These are phyloP conservation scores for Anthoscopus minutus DNA, from an alignment of 2,113 vertebrate genomes.

Conservation along the genomic window DNA sequence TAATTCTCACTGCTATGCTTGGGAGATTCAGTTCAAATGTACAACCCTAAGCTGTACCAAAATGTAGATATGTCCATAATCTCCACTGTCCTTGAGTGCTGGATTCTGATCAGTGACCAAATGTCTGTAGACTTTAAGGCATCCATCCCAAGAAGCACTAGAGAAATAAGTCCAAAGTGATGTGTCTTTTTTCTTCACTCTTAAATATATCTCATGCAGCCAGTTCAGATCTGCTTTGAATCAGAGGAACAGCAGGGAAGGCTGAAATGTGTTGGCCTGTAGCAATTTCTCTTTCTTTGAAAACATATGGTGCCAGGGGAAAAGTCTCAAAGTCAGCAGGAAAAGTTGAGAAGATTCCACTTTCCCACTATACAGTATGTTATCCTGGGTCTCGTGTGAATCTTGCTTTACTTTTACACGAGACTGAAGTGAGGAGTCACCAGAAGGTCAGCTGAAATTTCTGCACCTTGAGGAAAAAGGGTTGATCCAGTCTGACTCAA, in stretches of 20 bases:
- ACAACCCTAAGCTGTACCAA: not conserved
- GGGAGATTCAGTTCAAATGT: not conserved
- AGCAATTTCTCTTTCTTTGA: not conserved
- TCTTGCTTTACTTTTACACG: not conserved
- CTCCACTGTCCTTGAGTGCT: not conserved
- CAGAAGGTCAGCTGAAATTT: not conserved
- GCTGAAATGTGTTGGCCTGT: not conserved
- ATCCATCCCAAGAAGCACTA: not conserved
- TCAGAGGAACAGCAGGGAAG: not conserved
- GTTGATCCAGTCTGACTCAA: rapidly evolving
- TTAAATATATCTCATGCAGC: not conserved
- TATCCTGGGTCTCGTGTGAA: not conserved
- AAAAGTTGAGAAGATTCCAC: not conserved
- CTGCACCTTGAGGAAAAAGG: not conserved
- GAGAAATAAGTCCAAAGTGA: not conserved
- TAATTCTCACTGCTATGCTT: not conserved
- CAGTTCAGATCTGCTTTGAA: not conserved
- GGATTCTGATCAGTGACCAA: not conserved
- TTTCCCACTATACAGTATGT: rapidly evolving
- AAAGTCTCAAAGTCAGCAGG: not conserved
- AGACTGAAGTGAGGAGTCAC: not conserved
- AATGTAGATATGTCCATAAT: not conserved
- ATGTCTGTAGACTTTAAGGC: not conserved
- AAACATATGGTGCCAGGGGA: not conserved
- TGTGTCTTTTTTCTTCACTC: not conserved